Conservation (phyloP, 2,888 invertebrate genomes). For the Epistrophe eligans region DNA sequence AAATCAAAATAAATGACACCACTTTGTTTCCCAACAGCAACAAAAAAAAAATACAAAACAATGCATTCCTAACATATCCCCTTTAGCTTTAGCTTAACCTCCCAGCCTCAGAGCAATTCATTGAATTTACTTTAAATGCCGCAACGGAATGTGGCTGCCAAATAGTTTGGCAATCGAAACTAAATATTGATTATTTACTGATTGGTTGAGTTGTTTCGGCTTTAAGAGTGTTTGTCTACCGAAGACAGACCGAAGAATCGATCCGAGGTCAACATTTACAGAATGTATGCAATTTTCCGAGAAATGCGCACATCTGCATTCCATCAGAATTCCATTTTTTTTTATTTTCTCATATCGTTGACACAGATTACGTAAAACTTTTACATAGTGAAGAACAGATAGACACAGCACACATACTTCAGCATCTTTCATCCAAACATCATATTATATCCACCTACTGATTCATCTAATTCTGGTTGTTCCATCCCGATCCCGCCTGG, state of each 20-base stretch:
- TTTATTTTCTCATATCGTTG: slow-evolving; percentile 13
- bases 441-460: background rate
- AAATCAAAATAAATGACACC: background rate
- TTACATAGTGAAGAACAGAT: slow-evolving; percentile 25
- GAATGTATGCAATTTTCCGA: slow-evolving; percentile 32
- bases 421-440: slow-evolving; percentile 12
- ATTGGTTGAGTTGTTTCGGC: background rate
- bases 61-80: slow-evolving; percentile 6
- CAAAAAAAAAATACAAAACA: background rate
- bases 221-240: slow-evolving; percentile 9
- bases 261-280: background rate
- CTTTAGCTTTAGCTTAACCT: slow-evolving; percentile 31
- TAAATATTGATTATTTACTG: slow-evolving; percentile 63
- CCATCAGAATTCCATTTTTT: slow-evolving; percentile 9
- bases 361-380: slow-evolving; percentile 61
- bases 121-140: slow-evolving; percentile 51
- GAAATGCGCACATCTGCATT: slow-evolving; percentile 63
- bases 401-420: background rate
- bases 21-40: background rate
- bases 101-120: background rate
- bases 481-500: background rate
- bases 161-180: slow-evolving; percentile 63
- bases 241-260: background rate
- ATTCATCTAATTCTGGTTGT: slow-evolving; percentile 7
- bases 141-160: slow-evolving; percentile 57